phyloP scores from a whole-genome alignment of 2,797 vertebrate genomes.

The Silurus aristotelis region DNA sequence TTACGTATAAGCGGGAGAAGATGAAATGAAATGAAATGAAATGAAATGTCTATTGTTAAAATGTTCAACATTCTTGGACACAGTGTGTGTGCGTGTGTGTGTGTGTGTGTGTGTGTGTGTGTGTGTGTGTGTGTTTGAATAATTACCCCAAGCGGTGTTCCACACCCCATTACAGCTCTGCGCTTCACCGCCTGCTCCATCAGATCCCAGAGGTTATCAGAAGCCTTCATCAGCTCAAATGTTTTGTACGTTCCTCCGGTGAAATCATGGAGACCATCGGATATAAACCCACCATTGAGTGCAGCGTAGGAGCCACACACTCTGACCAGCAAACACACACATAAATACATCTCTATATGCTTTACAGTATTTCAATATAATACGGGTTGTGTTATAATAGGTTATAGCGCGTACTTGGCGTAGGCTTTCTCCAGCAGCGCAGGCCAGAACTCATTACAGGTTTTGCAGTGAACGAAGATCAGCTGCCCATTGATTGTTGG shows the following conservation, averaged over 20 bases:
- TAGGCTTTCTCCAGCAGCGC: slow-evolving; percentile 89
- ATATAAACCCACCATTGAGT: slow-evolving; percentile 77
- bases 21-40: too few species aligned
- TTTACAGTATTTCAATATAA: not conserved
- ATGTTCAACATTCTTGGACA: not conserved
- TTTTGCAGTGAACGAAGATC: slow-evolving; percentile 80
- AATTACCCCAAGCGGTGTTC: slow-evolving; percentile 74
- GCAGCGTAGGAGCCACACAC: slow-evolving; percentile 85
- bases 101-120: not conserved
- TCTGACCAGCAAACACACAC: slow-evolving; percentile 58
- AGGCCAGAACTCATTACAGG: slow-evolving; percentile 84
- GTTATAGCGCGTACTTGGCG: slow-evolving; percentile 78
- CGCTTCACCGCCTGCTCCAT: slow-evolving; percentile 71
- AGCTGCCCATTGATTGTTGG: slow-evolving; percentile 68
- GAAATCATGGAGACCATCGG: slow-evolving; percentile 86
- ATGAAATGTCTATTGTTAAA: not conserved
- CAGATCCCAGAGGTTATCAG: slow-evolving; percentile 74
- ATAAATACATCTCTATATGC: too few species aligned
- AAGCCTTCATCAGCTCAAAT: slow-evolving; percentile 67
- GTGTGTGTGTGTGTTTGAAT: not conserved
- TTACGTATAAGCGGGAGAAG: too few species aligned
- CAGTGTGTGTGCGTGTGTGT: not conserved
- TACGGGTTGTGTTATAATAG: not conserved
- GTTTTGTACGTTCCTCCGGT: slow-evolving; percentile 81
- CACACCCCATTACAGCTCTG: slow-evolving; percentile 76